Conservation (phyloP, 2,888 invertebrate genomes). For the Diaprepes abbreviatus region DNA sequence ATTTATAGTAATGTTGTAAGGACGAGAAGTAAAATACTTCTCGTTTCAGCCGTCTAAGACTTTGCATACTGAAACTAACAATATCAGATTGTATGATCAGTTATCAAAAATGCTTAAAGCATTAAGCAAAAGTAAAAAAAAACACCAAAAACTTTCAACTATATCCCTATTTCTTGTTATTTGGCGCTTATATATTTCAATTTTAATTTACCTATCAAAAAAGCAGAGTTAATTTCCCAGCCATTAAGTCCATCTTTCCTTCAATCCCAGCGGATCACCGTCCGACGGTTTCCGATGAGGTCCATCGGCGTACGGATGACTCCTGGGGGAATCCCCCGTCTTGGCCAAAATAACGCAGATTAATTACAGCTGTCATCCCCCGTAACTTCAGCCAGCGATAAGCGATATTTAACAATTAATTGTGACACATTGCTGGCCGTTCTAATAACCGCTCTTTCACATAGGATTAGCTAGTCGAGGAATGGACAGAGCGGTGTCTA, state of each 20-base stretch:
- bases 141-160: too few species aligned
- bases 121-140: too few species aligned
- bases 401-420: conserved; percentile 69
- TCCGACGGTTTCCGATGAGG: conserved; percentile 52
- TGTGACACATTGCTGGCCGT: conserved; percentile 64
- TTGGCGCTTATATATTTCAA: too few species aligned
- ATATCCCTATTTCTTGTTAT: too few species aligned
- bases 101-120: too few species aligned
- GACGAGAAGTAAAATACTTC: too few species aligned
- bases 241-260: conserved; percentile 44
- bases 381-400: conserved; percentile 66
- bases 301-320: conserved; percentile 60
- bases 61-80: too few species aligned
- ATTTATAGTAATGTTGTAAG: too few species aligned
- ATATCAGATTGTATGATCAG: too few species aligned
- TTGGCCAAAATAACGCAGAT: conserved; percentile 68
- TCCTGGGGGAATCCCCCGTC: conserved; percentile 63
- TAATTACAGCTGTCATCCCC: conserved; percentile 68
- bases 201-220: neutral
- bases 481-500: conserved; percentile 35
- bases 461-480: conserved; percentile 49
- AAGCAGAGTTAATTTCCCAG: conserved; percentile 27
- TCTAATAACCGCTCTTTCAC: conserved; percentile 56
- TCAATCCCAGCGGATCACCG: conserved; percentile 44
- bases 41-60: too few species aligned